Conservation (phyloP, 2,888 invertebrate genomes). For the Brenthis ino region DNA sequence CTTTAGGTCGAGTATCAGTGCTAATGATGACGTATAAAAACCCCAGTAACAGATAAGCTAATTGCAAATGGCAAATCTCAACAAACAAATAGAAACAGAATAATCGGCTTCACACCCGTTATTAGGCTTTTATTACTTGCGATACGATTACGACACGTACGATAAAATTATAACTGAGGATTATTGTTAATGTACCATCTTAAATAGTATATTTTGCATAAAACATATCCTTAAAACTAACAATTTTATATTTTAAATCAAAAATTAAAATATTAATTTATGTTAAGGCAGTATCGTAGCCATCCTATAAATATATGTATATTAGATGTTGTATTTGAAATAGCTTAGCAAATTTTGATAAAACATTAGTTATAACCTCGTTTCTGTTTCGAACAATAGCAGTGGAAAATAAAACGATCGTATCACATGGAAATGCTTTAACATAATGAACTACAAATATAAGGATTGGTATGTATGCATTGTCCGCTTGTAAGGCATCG, state of each 20-base stretch:
- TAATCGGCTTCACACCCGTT: slow-evolving; percentile 50
- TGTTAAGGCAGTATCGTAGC: too few relatives aligned
- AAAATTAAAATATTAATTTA: too few relatives aligned
- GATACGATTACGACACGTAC: slow-evolving; percentile 30
- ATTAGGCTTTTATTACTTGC: slow-evolving; percentile 32
- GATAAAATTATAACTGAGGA: not conserved
- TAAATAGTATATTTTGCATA: too few relatives aligned
- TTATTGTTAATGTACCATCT: not conserved
- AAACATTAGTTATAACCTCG: slow-evolving; percentile 11
- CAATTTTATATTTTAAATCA: too few relatives aligned
- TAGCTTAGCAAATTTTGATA: slow-evolving; percentile 8
- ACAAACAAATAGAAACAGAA: slow-evolving; percentile 59
- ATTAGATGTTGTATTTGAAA: not conserved
- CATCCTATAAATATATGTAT: not conserved
- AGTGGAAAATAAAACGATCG: slow-evolving; percentile 17
- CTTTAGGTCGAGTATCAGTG: slow-evolving; percentile 13
- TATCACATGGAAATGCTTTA: slow-evolving; percentile 14
- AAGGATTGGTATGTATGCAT: slow-evolving; percentile 16
- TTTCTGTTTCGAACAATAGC: slow-evolving; percentile 12
- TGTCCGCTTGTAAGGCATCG: slow-evolving; percentile 28
- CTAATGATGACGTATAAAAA: slow-evolving; percentile 26
- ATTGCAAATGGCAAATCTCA: slow-evolving; percentile 58
- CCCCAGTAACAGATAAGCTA: slow-evolving; percentile 57
- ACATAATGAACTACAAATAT: slow-evolving; percentile 22
- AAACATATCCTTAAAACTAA: too few relatives aligned